Conservation (phyloP, 92 coral and sea anemone genomes). For the Parazoanthus darwini region DNA sequence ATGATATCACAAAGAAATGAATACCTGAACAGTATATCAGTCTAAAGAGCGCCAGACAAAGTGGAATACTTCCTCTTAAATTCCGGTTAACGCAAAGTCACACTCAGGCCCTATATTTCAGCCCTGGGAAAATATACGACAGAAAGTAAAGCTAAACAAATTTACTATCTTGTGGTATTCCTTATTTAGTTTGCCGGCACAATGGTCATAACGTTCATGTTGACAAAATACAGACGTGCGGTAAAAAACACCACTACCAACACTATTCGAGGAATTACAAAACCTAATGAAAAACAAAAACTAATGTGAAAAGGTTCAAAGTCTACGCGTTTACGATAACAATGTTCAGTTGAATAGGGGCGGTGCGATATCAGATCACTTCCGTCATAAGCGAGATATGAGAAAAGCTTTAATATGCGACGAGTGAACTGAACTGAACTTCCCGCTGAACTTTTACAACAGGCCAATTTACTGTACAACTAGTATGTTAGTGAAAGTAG, state of each 20-base stretch:
- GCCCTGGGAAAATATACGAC: neutral
- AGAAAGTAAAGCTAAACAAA: neutral
- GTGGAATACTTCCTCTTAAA: neutral
- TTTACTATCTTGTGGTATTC: neutral
- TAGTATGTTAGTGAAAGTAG: too few relatives aligned
- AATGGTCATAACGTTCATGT: too few relatives aligned
- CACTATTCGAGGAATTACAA: conserved; percentile 7
- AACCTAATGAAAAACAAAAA: neutral
- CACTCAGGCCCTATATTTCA: neutral
- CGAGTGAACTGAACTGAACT: too few relatives aligned
- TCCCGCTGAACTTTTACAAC: too few relatives aligned
- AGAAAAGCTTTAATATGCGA: too few relatives aligned
- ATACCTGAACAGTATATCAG: neutral
- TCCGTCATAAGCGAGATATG: too few relatives aligned
- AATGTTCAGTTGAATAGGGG: neutral
- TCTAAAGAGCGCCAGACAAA: neutral
- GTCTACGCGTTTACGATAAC: neutral
- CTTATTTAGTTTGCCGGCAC: neutral
- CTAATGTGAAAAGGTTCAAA: neutral
- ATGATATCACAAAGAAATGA: neutral
- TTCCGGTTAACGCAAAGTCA: neutral
- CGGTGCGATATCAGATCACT: neutral
- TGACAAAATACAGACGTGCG: neutral
- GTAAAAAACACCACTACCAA: too few relatives aligned
- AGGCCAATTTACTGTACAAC: too few relatives aligned